Base-by-base conservation (phyloP, 2,888 invertebrate genomes). In the Sycophila texana region DNA sequence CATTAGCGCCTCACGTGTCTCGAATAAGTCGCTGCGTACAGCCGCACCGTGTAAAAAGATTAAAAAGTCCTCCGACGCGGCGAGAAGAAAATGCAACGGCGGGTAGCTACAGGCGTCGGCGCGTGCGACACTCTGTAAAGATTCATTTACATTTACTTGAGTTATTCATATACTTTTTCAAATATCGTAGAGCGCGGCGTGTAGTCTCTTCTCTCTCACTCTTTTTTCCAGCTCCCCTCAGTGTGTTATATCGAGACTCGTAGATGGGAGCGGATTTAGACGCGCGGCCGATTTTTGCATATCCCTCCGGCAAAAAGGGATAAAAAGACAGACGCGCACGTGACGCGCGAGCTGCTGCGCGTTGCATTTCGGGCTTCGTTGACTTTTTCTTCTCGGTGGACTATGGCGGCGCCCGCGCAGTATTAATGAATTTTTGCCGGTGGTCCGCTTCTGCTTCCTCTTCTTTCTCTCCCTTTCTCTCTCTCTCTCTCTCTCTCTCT, bases 151-250 rank as follows among this genome's bases (percentile, higher is more conserved):
- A 84, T 85, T 80, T 81, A 22, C 20, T 26, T 51, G 83, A 83
- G 83, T 83, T 85, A 84, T 86, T 86, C 84, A 84, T 85, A 84
- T 85, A 84, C 83, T 84, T 85, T 84, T 84, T 82, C 58, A 77
- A 81, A 83, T 79, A 82, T 79, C 81, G 67, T 51, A 13, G 49
- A 20, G 68, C 30, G 30, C 66, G 51, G 14, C n/a, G n/a, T 61
- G 26, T 30, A 39, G 39, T 39, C 47, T 22, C 49, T 39, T 30
- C 26, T 39, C 49, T 58, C 39, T 55, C n/a, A 30, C 10, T 49
- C 57, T 51, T 49, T 58, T 47, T n/a, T 55, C 66, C 75, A 57
- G 53, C 70, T 63, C 65, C 71, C 63, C 63, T 18, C n/a, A 0
- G 3, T 58, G 61, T 49, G 4, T 39, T 39, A 39, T 39, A 39